Evolutionary conservation across 2,113 vertebrate genomes (phyloP).

Genomic region (Tetrao urogallus): DNA sequence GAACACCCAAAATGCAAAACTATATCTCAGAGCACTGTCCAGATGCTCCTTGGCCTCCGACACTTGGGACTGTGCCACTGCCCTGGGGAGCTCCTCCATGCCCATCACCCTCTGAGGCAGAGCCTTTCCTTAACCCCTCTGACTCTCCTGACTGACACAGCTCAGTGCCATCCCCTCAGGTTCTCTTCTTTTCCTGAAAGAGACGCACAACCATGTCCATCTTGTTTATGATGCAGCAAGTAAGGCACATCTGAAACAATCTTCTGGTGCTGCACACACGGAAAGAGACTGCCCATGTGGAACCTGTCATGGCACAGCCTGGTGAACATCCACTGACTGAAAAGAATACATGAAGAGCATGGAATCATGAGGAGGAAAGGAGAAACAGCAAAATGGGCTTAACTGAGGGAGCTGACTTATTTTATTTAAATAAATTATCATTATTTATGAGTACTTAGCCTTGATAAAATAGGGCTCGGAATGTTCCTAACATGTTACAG

Average conservation of each 20-base stretch:
- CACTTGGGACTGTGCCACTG: too few relatives aligned
- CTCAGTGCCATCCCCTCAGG: too few relatives aligned
- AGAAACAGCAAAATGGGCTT: not conserved
- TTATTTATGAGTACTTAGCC: not conserved
- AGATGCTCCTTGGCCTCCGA: too few relatives aligned
- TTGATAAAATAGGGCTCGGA: not conserved
- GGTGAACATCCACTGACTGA: not conserved
- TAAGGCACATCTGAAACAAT: not conserved
- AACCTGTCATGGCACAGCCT: not conserved
- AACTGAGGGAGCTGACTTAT: constrained; percentile 19
- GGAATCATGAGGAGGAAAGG: not conserved
- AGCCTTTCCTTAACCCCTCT: too few relatives aligned
- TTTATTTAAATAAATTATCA: not conserved
- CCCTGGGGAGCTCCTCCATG: too few relatives aligned
- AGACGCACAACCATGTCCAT: not conserved
- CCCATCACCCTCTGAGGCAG: too few relatives aligned
- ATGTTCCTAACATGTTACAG: not conserved
- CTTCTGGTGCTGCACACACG: not conserved
- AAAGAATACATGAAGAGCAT: not conserved
- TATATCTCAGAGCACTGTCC: too few relatives aligned
- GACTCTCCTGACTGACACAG: too few relatives aligned
- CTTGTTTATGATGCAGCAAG: not conserved
- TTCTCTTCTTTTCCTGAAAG: not conserved
- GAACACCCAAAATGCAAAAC: too few relatives aligned
- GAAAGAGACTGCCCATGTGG: not conserved